Conservation (phyloP, 2,888 invertebrate genomes). For the Hoplodrina blanda region DNA sequence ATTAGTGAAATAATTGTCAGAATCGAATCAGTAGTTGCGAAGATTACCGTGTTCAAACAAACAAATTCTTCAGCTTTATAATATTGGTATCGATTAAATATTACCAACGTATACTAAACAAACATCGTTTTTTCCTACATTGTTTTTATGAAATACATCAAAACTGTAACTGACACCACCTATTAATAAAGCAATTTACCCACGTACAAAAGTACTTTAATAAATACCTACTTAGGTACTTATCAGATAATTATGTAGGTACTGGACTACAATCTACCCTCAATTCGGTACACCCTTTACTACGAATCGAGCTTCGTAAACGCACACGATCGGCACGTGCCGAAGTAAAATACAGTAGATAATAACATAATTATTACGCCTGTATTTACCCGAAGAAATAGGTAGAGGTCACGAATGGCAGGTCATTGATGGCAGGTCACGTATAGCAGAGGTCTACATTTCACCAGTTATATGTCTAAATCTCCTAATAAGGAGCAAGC, state of each 20-base stretch:
- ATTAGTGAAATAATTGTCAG: too few relatives aligned
- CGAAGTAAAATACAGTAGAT: slow-evolving; percentile 13
- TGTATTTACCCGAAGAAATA: background rate
- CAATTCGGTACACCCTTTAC: slow-evolving; percentile 18
- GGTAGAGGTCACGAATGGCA: background rate
- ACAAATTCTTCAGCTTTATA: too few relatives aligned
- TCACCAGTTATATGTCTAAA: too few relatives aligned
- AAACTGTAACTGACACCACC: slow-evolving; percentile 19
- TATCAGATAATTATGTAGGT: slow-evolving; percentile 41
- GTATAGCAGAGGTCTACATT: too few relatives aligned
- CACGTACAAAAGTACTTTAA: slow-evolving; percentile 26
- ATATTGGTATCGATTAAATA: too few relatives aligned
- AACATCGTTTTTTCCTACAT: slow-evolving; percentile 5
- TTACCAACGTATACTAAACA: too few relatives aligned
- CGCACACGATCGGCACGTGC: slow-evolving; percentile 35
- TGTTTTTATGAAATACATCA: background rate
- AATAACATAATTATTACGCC: background rate
- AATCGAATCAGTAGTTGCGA: too few relatives aligned
- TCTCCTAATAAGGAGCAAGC: too few relatives aligned
- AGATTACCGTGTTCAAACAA: too few relatives aligned
- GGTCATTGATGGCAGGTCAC: too few relatives aligned
- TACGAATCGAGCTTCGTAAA: slow-evolving; percentile 36
- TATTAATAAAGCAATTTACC: slow-evolving; percentile 21
- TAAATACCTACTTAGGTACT: slow-evolving; percentile 33
- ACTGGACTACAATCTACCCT: slow-evolving; percentile 27